Evolutionary conservation across 2,888 invertebrate species (phyloP).

Genomic region (Lycia hirtaria): DNA sequence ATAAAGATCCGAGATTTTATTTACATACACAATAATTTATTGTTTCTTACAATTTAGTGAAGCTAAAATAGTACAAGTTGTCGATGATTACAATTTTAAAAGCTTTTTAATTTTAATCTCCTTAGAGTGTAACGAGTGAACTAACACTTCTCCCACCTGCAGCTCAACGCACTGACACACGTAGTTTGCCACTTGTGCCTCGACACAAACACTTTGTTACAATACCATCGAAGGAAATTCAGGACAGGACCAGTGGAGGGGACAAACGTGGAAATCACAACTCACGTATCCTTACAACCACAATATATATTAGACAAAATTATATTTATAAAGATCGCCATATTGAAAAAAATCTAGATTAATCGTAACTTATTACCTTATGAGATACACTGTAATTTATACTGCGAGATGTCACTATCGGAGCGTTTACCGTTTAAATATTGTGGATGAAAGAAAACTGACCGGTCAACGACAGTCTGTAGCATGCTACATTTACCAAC

Average conservation of each 20-base stretch:
- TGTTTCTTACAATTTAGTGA: slow-evolving; percentile 85
- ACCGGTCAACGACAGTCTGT: slow-evolving; percentile 79
- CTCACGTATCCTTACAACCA: slow-evolving; percentile 88
- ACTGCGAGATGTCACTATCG: slow-evolving; percentile 78
- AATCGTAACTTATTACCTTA: slow-evolving; percentile 84
- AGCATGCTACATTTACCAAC: slow-evolving; percentile 82
- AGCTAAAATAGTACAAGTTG: slow-evolving; percentile 82
- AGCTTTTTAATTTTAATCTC: slow-evolving; percentile 79
- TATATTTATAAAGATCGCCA: slow-evolving; percentile 86
- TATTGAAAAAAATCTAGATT: slow-evolving; percentile 86
- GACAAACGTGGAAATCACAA: slow-evolving; percentile 82
- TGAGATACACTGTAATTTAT: slow-evolving; percentile 85
- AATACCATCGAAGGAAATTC: slow-evolving; percentile 55
- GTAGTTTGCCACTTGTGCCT: slow-evolving; percentile 71
- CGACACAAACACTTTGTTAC: slow-evolving; percentile 42
- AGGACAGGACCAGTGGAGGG: slow-evolving; percentile 70
- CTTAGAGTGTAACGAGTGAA: slow-evolving; percentile 75
- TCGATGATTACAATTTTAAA: slow-evolving; percentile 82
- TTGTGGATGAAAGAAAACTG: slow-evolving; percentile 86
- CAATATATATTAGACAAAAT: slow-evolving; percentile 89
- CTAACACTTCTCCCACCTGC: slow-evolving; percentile 71
- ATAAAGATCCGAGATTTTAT: slow-evolving; percentile 82
- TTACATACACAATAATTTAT: slow-evolving; percentile 86
- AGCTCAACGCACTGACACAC: slow-evolving; percentile 74
- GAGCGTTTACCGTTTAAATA: slow-evolving; percentile 80